Percentiles rank a stretch among this genome's conserved stretches.
These are phyloP conservation scores for Mamestra brassicae DNA, from an alignment of 2,888 invertebrate genomes.

Conservation along the genomic window DNA sequence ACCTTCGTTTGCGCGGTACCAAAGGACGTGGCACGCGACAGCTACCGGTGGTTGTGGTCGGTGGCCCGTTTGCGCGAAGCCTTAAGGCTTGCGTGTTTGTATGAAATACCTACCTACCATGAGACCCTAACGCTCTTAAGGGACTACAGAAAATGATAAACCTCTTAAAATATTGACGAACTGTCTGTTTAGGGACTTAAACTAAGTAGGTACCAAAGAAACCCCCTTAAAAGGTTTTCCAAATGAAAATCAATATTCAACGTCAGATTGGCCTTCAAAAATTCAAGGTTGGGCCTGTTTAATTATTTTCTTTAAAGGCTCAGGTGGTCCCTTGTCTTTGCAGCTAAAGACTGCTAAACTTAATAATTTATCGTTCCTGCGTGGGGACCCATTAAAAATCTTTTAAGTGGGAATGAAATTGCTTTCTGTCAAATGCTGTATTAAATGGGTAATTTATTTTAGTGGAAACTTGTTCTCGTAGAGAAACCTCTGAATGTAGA, in stretches of 20 bases:
- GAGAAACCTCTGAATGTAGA: slow-evolving; percentile 14
- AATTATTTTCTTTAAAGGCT: slow-evolving; percentile 31
- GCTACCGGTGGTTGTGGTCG: too few relatives aligned
- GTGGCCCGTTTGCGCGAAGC: too few relatives aligned
- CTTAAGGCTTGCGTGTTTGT: not conserved
- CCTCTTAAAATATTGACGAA: slow-evolving; percentile 21
- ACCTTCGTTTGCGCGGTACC: too few relatives aligned
- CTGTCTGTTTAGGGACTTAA: not conserved
- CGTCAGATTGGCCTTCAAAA: slow-evolving; percentile 26
- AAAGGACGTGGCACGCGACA: too few relatives aligned
- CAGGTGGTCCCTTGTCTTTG: slow-evolving; percentile 34
- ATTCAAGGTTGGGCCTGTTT: not conserved
- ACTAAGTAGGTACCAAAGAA: not conserved
- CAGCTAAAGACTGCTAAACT: slow-evolving; percentile 6
- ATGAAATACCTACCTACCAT: not conserved
- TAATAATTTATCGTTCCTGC: slow-evolving; percentile 44
- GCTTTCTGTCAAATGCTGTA: slow-evolving; percentile 46
- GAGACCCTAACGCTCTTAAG: not conserved
- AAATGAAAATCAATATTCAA: slow-evolving; percentile 34
- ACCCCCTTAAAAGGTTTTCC: slow-evolving; percentile 26
- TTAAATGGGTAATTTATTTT: slow-evolving; percentile 37
- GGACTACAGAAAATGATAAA: not conserved
- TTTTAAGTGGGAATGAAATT: slow-evolving; percentile 64
- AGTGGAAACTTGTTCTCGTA: slow-evolving; percentile 20
- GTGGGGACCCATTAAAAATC: slow-evolving; percentile 56